Evolutionary conservation across 2,888 invertebrate species (phyloP).

Genomic region (Hypomecis atomaria): DNA sequence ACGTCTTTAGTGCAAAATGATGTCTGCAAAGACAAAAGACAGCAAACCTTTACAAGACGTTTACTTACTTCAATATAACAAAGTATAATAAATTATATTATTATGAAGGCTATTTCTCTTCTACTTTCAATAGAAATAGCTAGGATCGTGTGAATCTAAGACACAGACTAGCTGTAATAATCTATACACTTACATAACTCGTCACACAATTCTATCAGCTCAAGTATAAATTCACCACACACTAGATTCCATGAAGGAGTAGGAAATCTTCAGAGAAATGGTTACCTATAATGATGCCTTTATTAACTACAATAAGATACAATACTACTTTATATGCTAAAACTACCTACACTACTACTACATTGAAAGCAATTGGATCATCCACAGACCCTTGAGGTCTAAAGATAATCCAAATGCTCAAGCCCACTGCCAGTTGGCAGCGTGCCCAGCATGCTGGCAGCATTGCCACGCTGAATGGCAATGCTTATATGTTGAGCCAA

Average conservation of each 20-base stretch:
- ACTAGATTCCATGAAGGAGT: neutral
- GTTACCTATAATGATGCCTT: neutral
- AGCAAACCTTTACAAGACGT: neutral
- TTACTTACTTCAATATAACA: neutral
- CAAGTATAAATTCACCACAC: slow-evolving; percentile 33
- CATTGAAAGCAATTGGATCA: too few relatives aligned
- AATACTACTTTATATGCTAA: too few relatives aligned
- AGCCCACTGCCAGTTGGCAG: too few relatives aligned
- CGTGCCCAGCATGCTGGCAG: too few relatives aligned
- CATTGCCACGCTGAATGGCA: too few relatives aligned
- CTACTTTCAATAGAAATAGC: neutral
- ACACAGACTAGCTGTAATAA: neutral
- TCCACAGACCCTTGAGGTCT: too few relatives aligned
- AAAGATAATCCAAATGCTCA: too few relatives aligned
- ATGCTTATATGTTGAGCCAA: too few relatives aligned
- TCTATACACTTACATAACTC: slow-evolving; percentile 16
- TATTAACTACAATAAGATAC: too few relatives aligned
- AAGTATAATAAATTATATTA: neutral
- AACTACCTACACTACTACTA: too few relatives aligned
- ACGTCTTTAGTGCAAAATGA: too few relatives aligned
- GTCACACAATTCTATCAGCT: slow-evolving; percentile 15
- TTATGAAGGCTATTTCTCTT: neutral
- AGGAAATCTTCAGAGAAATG: neutral
- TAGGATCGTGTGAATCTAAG: slow-evolving; percentile 6
- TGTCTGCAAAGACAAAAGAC: neutral